A percentile compares a stretch with the other conserved stretches of the same genome.
Conservation (phyloP, 2,797 vertebrate genomes). For the Pteropus rufus region DNA sequence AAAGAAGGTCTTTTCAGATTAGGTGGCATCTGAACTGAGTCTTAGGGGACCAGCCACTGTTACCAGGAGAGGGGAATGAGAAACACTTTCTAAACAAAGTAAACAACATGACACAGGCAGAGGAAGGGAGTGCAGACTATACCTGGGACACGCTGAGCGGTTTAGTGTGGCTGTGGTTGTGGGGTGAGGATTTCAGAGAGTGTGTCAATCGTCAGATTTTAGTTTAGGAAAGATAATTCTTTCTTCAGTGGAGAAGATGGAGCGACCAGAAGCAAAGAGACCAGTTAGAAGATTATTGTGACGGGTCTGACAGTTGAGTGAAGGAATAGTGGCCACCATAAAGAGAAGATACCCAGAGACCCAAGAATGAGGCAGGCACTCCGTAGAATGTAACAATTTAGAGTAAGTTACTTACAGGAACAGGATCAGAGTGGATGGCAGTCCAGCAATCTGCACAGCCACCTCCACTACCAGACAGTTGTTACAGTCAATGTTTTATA, state of each 20-base stretch:
- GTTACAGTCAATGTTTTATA: too few species aligned
- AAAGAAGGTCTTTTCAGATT: background rate
- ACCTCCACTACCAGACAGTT: background rate
- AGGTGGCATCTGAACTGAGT: background rate
- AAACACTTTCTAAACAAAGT: background rate
- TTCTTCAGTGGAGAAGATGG: background rate
- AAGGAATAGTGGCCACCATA: background rate
- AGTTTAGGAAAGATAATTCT: background rate
- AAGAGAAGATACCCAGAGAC: background rate
- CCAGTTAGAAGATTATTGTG: background rate
- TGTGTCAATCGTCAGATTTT: background rate
- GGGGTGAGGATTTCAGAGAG: background rate
- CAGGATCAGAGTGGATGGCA: background rate
- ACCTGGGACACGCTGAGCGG: background rate
- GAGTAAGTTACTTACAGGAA: background rate
- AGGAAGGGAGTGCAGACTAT: background rate
- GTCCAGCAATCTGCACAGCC: background rate
- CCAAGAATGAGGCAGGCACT: background rate
- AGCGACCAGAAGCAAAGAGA: background rate
- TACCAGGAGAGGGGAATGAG: background rate
- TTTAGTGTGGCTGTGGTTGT: background rate
- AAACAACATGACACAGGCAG: background rate
- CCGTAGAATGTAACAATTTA: background rate
- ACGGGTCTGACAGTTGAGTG: background rate
- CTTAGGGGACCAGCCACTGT: background rate